These are phyloP conservation scores for Tipula vernalis DNA, from an alignment of 2,888 invertebrate genomes.

Conservation along the genomic window DNA sequence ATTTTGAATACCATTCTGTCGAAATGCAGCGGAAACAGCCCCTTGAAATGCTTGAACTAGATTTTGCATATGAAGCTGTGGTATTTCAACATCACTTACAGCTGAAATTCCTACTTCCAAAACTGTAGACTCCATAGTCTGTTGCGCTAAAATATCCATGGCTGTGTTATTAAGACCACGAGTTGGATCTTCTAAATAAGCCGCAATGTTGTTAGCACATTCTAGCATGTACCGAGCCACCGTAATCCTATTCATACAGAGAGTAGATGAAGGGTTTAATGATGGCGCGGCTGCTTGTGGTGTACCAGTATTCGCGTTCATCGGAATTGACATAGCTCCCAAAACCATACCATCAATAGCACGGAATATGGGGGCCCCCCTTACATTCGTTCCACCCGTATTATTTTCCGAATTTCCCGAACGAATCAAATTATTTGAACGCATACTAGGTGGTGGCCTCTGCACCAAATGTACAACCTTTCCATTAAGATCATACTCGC, in stretches of 20 bases:
- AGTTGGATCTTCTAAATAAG: slow-evolving; percentile 33
- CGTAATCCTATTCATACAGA: slow-evolving; percentile 36
- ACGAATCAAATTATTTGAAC: slow-evolving; percentile 21
- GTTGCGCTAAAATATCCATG: slow-evolving; percentile 34
- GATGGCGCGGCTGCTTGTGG: slow-evolving; percentile 27
- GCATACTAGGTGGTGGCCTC: slow-evolving; percentile 59
- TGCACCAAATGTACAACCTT: slow-evolving; percentile 90
- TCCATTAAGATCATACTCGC: slow-evolving; percentile 80
- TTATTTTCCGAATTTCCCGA: slow-evolving; percentile 22
- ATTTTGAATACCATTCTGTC: slow-evolving; percentile 30
- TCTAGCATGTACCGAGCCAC: slow-evolving; percentile 36
- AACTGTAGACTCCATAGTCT: slow-evolving; percentile 37
- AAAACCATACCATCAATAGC: slow-evolving; percentile 34
- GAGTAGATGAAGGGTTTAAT: slow-evolving; percentile 32
- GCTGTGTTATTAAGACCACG: slow-evolving; percentile 33
- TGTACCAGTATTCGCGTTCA: slow-evolving; percentile 22
- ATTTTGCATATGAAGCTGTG: slow-evolving; percentile 30
- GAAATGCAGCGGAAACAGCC: slow-evolving; percentile 33
- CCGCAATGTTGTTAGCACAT: slow-evolving; percentile 35
- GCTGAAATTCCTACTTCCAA: slow-evolving; percentile 36
- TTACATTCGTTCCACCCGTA: slow-evolving; percentile 26
- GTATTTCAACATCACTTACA: slow-evolving; percentile 25
- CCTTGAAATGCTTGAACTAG: slow-evolving; percentile 34
- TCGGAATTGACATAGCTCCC: slow-evolving; percentile 35
- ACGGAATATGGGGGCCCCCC: slow-evolving; percentile 30